phyloP scores from a whole-genome alignment of 1,140 invertebrate genomes.

The Wasmannia auropunctata region DNA sequence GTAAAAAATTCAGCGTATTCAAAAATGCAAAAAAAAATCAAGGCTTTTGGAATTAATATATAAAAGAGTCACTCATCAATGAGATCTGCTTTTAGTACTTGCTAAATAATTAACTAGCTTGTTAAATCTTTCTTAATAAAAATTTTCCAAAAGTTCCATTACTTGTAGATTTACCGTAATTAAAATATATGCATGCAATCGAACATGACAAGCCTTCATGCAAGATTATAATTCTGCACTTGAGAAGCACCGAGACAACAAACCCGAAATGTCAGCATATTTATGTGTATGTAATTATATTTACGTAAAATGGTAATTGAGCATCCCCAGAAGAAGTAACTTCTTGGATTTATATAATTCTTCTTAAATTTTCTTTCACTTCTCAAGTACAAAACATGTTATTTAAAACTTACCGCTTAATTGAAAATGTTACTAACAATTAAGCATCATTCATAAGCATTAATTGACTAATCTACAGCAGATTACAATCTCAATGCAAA shows the following conservation, averaged over 20 bases:
- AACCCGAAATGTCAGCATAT: neutral
- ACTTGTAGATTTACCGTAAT: slow-evolving; percentile 6
- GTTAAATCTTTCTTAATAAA: neutral
- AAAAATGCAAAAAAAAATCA: neutral
- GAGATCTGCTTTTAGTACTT: neutral
- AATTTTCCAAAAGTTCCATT: neutral
- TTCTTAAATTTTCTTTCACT: neutral
- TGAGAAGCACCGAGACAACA: neutral
- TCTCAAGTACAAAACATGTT: slow-evolving; percentile 14
- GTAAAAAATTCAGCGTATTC: slow-evolving; percentile 10
- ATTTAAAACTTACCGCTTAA: slow-evolving; percentile 13
- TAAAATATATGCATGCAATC: slow-evolving; percentile 42
- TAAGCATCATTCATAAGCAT: slow-evolving; percentile 48
- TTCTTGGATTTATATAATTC: neutral
- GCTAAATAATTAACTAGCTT: slow-evolving; percentile 2
- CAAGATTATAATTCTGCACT: slow-evolving; percentile 33
- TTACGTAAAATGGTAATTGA: neutral
- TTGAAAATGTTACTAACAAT: neutral
- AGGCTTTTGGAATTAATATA: neutral
- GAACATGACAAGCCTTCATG: slow-evolving; percentile 18
- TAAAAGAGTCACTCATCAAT: neutral
- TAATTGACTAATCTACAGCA: slow-evolving; percentile 6
- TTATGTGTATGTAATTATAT: neutral
- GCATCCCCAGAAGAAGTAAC: neutral
- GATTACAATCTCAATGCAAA: slow-evolving; percentile 16